Evolutionary conservation across 2,113 vertebrate species (phyloP), one percentile per base, ranked within the genome.

Genomic region (Pao palembangensis): DNA sequence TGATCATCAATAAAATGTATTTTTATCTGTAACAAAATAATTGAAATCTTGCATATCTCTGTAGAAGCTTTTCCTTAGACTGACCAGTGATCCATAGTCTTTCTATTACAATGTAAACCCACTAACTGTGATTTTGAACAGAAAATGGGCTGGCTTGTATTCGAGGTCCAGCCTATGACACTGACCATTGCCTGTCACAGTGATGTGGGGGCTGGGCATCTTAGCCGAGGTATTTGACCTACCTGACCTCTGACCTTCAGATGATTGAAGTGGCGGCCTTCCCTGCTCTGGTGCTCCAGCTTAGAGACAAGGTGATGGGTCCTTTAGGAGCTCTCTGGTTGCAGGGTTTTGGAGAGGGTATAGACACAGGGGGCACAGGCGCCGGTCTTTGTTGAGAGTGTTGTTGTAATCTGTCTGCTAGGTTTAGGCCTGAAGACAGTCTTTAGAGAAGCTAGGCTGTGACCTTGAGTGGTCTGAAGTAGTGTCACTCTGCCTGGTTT

Each of bases 221-320:
- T 69, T 71, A 73, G 67, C 61, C n/a, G 52, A 91, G 84, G 87
- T 91, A 91, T 91, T 91, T 91, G 90, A 91, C 90, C 90, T 66
- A 14, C 42, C 13, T 78, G 61, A 79, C 85, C 87, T 80, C 25
- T 88, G 83, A 91, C 87, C 86, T 75, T 54, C 2, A 41, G 63
- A 79, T 89, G 89, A 90, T 91, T 92, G 89, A 90, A 91, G 88
- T 88, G 81, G 73, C 70, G 79, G 87, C 81, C 85, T 88, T 81
- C 74, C 76, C 78, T 84, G 82, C 85, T 84, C 82, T 71, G 80
- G 56, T 83, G 85, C 86, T 87, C 80, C 64, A 69, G 83, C 78
- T 81, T 58, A 81, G 73, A 91, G 87, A 89, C 85, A 86, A 89
- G 86, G 86, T 89, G 87, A 90, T 83, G 82, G 89, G 85, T 89